These are phyloP conservation scores for Poeciliopsis presidionis DNA, from an alignment of 2,797 vertebrate genomes.

Conservation along the genomic window DNA sequence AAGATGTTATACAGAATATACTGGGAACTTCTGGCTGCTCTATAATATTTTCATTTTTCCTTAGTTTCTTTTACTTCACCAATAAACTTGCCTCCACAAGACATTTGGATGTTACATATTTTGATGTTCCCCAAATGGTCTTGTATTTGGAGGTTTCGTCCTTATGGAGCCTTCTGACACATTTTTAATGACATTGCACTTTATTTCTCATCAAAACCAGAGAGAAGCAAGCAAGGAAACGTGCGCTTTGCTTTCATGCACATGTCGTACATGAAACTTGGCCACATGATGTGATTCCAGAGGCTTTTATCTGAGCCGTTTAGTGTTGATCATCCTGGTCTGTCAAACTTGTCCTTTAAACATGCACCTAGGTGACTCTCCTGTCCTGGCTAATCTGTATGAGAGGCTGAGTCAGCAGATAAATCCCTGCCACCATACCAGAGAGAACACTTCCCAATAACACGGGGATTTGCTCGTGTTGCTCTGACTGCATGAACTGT, in stretches of 20 bases:
- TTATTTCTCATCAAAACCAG: not conserved
- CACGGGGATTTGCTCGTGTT: conserved; percentile 43
- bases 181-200: not conserved
- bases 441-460: conserved; percentile 48
- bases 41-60: not conserved
- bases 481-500: conserved; percentile 19
- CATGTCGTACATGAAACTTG: not conserved
- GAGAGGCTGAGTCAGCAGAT: conserved; percentile 64
- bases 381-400: conserved; percentile 49
- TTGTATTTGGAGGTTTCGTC: not conserved
- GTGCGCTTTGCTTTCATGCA: not conserved
- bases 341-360: conserved; percentile 54
- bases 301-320: conserved; percentile 29
- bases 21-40: not conserved
- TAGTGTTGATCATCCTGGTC: conserved; percentile 19
- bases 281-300: conserved; percentile 8
- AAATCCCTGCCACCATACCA: conserved; percentile 35
- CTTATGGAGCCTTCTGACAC: not conserved
- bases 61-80: not conserved
- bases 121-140: not conserved
- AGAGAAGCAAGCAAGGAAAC: not conserved
- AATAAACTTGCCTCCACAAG: not conserved
- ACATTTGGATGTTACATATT: not conserved
- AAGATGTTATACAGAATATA: not conserved
- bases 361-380: conserved; percentile 44